Conservation (phyloP, 2,888 invertebrate genomes). For the Ochropleura plecta region DNA sequence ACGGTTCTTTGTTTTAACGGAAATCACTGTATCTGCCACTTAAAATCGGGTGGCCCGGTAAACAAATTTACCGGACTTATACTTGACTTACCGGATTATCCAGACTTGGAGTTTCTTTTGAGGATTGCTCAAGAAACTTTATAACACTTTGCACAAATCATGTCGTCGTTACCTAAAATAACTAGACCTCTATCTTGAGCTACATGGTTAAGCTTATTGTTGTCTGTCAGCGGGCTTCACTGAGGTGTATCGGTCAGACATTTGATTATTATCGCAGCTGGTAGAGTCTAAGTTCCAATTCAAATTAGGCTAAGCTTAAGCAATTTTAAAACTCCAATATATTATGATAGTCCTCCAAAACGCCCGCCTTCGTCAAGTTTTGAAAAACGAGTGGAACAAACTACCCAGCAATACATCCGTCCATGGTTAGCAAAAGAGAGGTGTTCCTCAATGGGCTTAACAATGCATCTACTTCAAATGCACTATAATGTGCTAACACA, state of each 20-base stretch:
- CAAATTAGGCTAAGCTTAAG: background rate
- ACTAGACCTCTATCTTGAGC: background rate
- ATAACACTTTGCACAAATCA: background rate
- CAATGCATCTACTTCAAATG: slow-evolving; percentile 16
- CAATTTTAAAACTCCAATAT: background rate
- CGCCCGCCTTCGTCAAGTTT: background rate
- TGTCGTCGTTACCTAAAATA: background rate
- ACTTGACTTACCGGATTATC: too few relatives aligned
- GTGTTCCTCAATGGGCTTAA: background rate
- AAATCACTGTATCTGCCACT: background rate
- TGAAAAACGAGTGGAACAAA: background rate
- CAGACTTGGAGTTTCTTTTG: background rate
- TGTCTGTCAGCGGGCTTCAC: background rate
- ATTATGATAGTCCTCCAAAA: background rate
- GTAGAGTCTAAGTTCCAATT: background rate
- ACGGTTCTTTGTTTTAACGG: background rate
- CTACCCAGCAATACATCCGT: background rate
- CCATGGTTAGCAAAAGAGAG: background rate
- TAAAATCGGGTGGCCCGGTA: background rate
- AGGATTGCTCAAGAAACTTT: background rate
- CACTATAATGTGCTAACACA: background rate
- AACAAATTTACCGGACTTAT: too few relatives aligned
- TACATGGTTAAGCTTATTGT: background rate
- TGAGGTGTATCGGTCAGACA: background rate
- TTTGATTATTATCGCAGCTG: background rate